phyloP scores from a whole-genome alignment of 1,140 invertebrate species.

The Solen grandis region DNA sequence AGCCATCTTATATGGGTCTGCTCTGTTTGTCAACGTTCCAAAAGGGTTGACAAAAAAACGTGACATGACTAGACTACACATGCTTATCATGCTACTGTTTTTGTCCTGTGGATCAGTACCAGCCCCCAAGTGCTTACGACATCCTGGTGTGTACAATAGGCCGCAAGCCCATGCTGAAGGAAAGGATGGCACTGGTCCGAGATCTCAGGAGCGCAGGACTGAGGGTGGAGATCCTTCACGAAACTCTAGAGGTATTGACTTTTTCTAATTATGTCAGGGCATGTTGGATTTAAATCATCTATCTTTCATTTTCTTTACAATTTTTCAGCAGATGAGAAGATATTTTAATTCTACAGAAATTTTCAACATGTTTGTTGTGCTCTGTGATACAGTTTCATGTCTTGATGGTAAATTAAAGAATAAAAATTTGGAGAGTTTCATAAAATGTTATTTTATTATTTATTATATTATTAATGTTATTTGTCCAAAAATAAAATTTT shows the following conservation, averaged over 20 bases:
- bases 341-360: background rate
- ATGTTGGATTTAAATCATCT: background rate
- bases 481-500: too few species aligned
- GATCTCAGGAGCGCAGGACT: constrained; percentile 85
- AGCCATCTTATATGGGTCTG: too few species aligned
- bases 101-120: constrained; percentile 65
- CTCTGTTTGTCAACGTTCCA: too few species aligned
- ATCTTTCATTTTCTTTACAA: background rate
- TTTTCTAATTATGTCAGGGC: too few species aligned
- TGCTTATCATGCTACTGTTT: too few species aligned
- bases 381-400: background rate
- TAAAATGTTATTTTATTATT: too few species aligned
- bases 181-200: constrained; percentile 84
- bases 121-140: constrained; percentile 82
- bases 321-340: background rate
- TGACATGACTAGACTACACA: too few species aligned
- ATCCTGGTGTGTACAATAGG: constrained; percentile 86
- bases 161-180: constrained; percentile 83
- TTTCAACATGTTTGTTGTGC: background rate
- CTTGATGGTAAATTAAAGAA: too few species aligned
- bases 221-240: constrained; percentile 82
- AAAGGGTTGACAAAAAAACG: too few species aligned
- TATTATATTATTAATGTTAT: too few species aligned
- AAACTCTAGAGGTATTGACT: constrained; percentile 80
- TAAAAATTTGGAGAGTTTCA: too few species aligned